Evolutionary conservation across 2,113 vertebrate genomes (phyloP).

Genomic region (Neogale vison): DNA sequence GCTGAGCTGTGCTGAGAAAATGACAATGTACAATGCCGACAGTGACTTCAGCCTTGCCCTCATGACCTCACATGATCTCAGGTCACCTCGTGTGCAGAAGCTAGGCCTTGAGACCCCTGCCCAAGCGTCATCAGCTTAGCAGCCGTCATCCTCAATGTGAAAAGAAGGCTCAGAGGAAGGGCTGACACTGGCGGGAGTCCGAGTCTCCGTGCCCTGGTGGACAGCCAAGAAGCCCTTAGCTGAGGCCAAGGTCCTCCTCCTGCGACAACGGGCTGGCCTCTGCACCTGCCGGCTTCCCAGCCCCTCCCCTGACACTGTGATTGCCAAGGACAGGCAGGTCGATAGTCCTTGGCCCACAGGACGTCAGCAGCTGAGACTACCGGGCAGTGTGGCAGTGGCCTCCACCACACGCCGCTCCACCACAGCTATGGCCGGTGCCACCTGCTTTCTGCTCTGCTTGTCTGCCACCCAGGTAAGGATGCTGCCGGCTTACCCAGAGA

Average conservation of each 20-base stretch:
- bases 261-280: too few relatives aligned
- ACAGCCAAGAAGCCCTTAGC: not conserved
- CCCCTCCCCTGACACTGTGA: not conserved
- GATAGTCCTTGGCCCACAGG: not conserved
- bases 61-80: not conserved
- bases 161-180: not conserved
- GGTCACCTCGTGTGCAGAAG: not conserved
- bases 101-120: not conserved
- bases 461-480: not conserved
- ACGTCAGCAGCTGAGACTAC: not conserved
- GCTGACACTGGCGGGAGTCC: not conserved
- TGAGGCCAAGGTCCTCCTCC: not conserved
- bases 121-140: not conserved
- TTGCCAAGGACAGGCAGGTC: not conserved
- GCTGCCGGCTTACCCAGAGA: not conserved
- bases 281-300: not conserved
- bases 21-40: not conserved
- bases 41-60: not conserved
- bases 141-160: accelerated
- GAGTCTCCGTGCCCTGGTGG: not conserved
- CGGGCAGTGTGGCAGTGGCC: not conserved
- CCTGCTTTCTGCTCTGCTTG: not conserved
- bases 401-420: not conserved
- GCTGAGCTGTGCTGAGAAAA: not conserved
- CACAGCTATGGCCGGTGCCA: accelerated